Base-by-base conservation (phyloP, 2,797 vertebrate genomes). In the Adrianichthys oophorus region DNA sequence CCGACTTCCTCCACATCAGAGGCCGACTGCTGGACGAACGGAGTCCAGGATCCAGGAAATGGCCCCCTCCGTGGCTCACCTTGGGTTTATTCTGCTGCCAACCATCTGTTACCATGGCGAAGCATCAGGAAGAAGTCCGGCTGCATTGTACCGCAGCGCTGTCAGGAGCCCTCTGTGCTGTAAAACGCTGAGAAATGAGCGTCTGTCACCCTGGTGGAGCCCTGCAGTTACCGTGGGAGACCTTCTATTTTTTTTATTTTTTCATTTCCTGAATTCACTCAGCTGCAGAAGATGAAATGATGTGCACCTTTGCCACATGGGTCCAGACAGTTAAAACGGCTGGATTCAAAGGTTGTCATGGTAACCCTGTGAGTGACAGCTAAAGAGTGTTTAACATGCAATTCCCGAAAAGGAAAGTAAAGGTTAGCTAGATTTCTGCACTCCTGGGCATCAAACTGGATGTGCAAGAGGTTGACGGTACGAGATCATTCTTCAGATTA, bases 41-140 rank as follows among this genome's bases (percentile, higher is more conserved):
- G 65, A 41, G 47, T 55, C 73, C 59, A 37, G 52, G 72, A 74
- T 64, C 74, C 26, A 52, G 52, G 62, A 64, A 56, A 13, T 23
- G 5, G 71, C 49, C 57, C 52, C 78, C 73, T 67, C 41, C n/a
- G 51, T 74, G 40, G 41, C 60, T 76, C 60, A 26, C 67, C 48
- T 58, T 1, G 58, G 64, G 59, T 46, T 74, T 51, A 69, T 49
- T 74, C 71, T 43, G 42, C 74, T 56, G 60, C 73, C 70, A 70
- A 52, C 77, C 85, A 84, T 85, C 84, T 83, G 84, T 84, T 82
- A 70, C 78, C 66, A 60, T 65, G 77, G 78, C 58, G 49, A 80
- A 73, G 60, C 66, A 62, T 77, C 67, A 46, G 71, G 50, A 59
- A 64, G 63, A 85, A 84, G 55, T 13, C 15, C 17, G 72, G 56